These are phyloP conservation scores for Prostheceraeus crozeri DNA, from an alignment of 2,888 invertebrate species.

Conservation along the genomic window DNA sequence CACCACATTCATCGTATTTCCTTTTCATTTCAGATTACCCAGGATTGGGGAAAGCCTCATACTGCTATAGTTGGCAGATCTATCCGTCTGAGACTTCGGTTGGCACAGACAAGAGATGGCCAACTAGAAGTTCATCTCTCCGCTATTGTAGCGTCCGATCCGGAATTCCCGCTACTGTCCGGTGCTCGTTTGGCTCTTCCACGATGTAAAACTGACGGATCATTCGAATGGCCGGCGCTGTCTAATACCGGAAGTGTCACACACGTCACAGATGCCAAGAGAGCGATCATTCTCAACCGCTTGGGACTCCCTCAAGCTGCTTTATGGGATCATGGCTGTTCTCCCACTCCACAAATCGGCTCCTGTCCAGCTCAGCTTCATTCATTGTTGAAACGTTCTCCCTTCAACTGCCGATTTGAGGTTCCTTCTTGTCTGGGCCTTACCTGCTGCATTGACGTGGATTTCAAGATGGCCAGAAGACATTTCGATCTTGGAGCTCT, in stretches of 20 bases:
- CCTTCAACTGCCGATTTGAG: slow-evolving; percentile 41
- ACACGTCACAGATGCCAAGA: slow-evolving; percentile 4
- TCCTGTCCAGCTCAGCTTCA: neutral
- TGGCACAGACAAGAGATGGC: neutral
- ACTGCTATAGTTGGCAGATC: slow-evolving; percentile 11
- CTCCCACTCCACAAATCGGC: neutral
- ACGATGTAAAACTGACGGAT: slow-evolving; percentile 1
- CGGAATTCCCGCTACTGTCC: slow-evolving; percentile 4
- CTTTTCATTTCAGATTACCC: too few species aligned
- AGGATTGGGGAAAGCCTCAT: slow-evolving; percentile 3
- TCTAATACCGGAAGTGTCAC: slow-evolving; percentile 24
- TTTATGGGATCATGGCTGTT: neutral
- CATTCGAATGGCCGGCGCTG: slow-evolving; percentile 24
- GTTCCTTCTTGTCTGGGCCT: slow-evolving; percentile 40
- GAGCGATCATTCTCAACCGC: slow-evolving; percentile 15
- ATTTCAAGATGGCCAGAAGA: slow-evolving; percentile 12
- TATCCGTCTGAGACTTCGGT: neutral
- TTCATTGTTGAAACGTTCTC: too few species aligned
- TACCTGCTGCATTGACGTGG: slow-evolving; percentile 41
- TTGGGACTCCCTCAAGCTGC: neutral
- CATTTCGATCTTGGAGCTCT: slow-evolving; percentile 41
- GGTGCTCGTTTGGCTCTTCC: slow-evolving; percentile 18
- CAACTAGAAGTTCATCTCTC: neutral
- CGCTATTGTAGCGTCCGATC: neutral
- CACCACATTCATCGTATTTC: too few species aligned